Conservation (phyloP, 37 sponge, comb jelly and placozoan genomes). For the Chondrilla cf. caribensis region DNA sequence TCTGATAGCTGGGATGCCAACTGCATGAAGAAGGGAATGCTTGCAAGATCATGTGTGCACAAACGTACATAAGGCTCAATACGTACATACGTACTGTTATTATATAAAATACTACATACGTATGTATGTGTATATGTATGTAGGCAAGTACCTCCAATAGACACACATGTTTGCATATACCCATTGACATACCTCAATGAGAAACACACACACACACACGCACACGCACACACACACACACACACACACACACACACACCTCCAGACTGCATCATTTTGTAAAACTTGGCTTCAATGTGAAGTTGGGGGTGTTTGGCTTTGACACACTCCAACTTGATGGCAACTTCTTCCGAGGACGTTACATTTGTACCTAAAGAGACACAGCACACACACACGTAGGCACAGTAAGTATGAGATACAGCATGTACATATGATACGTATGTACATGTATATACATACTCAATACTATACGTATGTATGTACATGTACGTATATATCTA, state of each 20-base stretch:
- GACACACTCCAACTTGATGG: slow-evolving; percentile 95
- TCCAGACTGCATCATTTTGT: slow-evolving; percentile 98
- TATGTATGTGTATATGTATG: background rate
- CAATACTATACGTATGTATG: no score
- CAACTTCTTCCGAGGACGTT: slow-evolving; percentile 85
- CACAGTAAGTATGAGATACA: background rate
- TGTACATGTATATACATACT: background rate
- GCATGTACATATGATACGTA: background rate
- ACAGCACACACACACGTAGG: background rate
- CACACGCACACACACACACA: background rate
- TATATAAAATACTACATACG: background rate
- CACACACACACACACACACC: slow-evolving; percentile 57
- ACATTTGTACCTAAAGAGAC: slow-evolving; percentile 82
- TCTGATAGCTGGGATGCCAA: slow-evolving; percentile 94
- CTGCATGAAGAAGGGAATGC: slow-evolving; percentile 30
- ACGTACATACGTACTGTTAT: background rate
- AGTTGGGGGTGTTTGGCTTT: slow-evolving; percentile 97
- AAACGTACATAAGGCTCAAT: background rate
- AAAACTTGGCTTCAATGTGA: slow-evolving; percentile 98
- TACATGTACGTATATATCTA: no score
- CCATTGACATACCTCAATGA: background rate
- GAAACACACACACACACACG: background rate
- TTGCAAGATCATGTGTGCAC: no score
- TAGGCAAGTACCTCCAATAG: background rate
- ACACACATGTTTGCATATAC: background rate